Conservation (phyloP, 2,888 invertebrate genomes). For the Hartigia nigra region DNA sequence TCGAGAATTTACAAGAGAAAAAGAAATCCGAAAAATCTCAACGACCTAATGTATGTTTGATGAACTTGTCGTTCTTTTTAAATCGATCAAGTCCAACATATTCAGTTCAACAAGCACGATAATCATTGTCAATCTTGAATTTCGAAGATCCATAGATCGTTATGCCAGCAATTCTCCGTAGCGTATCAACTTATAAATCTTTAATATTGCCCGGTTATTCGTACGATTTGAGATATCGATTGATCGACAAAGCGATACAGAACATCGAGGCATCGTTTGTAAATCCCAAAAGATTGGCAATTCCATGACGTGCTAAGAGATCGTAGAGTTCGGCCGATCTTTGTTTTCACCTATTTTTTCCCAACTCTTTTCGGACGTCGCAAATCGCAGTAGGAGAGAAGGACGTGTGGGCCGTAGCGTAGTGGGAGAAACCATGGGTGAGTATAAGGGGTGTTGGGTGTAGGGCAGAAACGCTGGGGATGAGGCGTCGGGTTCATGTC, state of each 20-base stretch:
- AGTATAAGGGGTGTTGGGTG: conserved; percentile 24
- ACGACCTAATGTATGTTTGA: background rate
- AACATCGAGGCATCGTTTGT: background rate
- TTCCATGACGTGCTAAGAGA: conserved; percentile 16
- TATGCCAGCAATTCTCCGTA: background rate
- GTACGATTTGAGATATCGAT: background rate
- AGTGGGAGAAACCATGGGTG: conserved; percentile 21
- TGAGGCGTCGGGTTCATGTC: conserved; percentile 34
- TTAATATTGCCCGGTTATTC: background rate
- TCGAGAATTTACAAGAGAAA: background rate
- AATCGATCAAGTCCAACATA: background rate
- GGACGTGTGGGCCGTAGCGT: conserved; percentile 12
- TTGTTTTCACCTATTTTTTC: conserved; percentile 19
- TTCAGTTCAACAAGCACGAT: background rate
- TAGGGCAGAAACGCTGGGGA: conserved; percentile 41
- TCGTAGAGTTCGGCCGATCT: conserved; percentile 22
- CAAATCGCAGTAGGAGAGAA: conserved; percentile 14
- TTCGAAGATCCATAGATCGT: background rate
- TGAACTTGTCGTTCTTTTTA: background rate
- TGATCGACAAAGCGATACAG: background rate
- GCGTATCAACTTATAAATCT: background rate
- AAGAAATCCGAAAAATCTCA: background rate
- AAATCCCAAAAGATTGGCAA: background rate
- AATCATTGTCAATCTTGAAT: background rate
- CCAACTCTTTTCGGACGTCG: conserved; percentile 3